Evolutionary conservation across 2,113 vertebrate species (phyloP).

Genomic region (Carollia perspicillata): DNA sequence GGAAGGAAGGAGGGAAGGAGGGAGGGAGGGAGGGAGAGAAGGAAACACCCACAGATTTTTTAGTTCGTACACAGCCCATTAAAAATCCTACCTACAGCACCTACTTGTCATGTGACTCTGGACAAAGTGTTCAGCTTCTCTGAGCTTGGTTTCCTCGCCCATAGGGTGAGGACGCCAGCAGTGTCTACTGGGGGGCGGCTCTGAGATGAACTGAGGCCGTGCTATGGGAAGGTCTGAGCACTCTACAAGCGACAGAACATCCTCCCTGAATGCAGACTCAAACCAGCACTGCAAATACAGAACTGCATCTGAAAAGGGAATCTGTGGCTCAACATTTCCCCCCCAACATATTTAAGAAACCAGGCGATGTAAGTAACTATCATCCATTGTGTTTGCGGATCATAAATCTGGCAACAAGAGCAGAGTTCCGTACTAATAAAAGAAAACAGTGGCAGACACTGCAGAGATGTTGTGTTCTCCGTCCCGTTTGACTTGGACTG

Average conservation of each 20-base stretch:
- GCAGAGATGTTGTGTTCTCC: not conserved
- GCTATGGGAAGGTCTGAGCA: not conserved
- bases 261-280: not conserved
- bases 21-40: not conserved
- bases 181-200: not conserved
- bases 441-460: not conserved
- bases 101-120: not conserved
- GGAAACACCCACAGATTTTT: not conserved
- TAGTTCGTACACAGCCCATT: not conserved
- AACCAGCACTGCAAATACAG: not conserved
- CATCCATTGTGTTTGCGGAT: not conserved
- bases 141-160: not conserved
- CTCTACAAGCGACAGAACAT: not conserved
- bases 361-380: too few species aligned
- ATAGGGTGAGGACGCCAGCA: not conserved
- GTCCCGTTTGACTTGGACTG: not conserved
- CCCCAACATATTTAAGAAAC: not conserved
- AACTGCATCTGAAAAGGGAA: not conserved
- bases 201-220: not conserved
- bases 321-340: not conserved
- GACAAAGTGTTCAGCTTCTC: not conserved
- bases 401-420: not conserved
- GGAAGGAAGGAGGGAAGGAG: not conserved
- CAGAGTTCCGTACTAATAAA: not conserved
- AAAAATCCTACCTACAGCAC: not conserved